Evolutionary conservation across 2,113 vertebrate genomes (phyloP).

Genomic region (Tonatia bakeri): DNA sequence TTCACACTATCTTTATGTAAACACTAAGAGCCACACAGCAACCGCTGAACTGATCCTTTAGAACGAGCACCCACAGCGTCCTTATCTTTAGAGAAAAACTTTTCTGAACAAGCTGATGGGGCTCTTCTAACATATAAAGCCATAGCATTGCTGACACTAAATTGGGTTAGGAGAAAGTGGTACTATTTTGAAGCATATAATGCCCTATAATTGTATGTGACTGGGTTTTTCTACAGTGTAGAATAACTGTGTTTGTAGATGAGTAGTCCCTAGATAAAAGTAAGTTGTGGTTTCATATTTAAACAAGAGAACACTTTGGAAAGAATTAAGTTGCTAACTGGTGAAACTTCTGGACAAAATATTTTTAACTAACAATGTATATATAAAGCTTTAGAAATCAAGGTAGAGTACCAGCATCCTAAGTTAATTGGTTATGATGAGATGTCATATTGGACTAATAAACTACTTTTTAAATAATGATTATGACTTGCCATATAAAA

Average conservation of each 20-base stretch:
- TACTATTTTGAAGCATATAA: background rate
- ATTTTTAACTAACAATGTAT: background rate
- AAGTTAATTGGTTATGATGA: background rate
- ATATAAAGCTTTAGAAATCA: background rate
- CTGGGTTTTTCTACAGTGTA: background rate
- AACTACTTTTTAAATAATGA: background rate
- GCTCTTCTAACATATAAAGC: background rate
- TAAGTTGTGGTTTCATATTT: conserved; percentile 3
- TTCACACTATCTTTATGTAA: background rate
- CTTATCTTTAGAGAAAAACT: background rate
- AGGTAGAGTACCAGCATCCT: background rate
- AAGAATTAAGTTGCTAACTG: background rate
- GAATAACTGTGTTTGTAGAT: background rate
- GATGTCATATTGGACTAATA: background rate
- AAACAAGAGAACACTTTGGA: background rate
- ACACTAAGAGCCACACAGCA: too few relatives aligned
- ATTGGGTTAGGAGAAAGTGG: background rate
- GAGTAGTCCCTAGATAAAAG: background rate
- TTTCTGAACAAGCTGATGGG: background rate
- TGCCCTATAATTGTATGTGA: conserved; percentile 3
- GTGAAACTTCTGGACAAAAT: background rate
- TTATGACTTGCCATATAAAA: background rate
- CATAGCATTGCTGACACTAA: background rate
- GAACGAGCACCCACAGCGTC: background rate
- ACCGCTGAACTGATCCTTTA: background rate